Evolutionary conservation across 2,797 vertebrate species (phyloP).

Genomic region (Protonibea diacanthus): DNA sequence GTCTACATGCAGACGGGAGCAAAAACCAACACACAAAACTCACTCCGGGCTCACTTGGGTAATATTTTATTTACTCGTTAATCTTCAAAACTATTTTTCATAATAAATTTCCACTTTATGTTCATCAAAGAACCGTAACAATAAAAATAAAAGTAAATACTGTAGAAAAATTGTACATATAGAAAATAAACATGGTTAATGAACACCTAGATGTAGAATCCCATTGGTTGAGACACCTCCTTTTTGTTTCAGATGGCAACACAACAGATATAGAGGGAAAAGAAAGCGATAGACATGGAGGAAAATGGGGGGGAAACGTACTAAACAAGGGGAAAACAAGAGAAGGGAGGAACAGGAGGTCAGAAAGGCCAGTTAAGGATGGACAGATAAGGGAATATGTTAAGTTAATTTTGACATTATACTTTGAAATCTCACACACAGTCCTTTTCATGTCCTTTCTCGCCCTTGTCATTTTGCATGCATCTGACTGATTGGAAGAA

Average conservation of each 20-base stretch:
- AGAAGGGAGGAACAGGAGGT: slow-evolving; percentile 52
- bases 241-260: slow-evolving; percentile 76
- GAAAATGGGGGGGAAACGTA: slow-evolving; percentile 50
- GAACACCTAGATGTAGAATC: slow-evolving; percentile 84
- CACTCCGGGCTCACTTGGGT: slow-evolving; percentile 82
- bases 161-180: slow-evolving; percentile 91
- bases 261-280: slow-evolving; percentile 72
- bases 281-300: slow-evolving; percentile 57
- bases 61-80: slow-evolving; percentile 92
- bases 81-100: slow-evolving; percentile 92
- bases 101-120: slow-evolving; percentile 91
- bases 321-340: slow-evolving; percentile 46
- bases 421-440: slow-evolving; percentile 71
- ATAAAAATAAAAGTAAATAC: slow-evolving; percentile 92
- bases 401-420: slow-evolving; percentile 67
- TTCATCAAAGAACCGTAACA: slow-evolving; percentile 91
- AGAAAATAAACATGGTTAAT: slow-evolving; percentile 89
- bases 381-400: slow-evolving; percentile 63
- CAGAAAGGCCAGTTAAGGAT: slow-evolving; percentile 67
- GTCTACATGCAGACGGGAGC: slow-evolving; percentile 5
- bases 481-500: slow-evolving; percentile 81
- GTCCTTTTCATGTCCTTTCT: slow-evolving; percentile 54
- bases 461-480: slow-evolving; percentile 75
- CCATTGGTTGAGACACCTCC: slow-evolving; percentile 78
- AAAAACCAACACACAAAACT: slow-evolving; percentile 49